phyloP scores from a whole-genome alignment of 1,140 invertebrate genomes.

The Trichoplusia ni region DNA sequence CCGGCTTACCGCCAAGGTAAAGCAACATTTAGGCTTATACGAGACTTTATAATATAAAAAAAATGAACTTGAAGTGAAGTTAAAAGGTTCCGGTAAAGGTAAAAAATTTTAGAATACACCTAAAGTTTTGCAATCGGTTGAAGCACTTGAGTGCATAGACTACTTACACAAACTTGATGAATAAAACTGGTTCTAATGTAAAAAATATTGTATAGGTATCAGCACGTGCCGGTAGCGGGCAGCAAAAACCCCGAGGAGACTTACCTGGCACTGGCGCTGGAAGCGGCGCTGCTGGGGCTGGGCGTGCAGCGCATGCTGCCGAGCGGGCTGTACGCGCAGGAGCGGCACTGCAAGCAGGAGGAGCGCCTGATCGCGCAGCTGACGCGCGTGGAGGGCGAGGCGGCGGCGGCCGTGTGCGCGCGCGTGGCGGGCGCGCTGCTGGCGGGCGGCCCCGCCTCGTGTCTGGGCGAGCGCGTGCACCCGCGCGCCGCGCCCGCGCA shows the following conservation, averaged over 20 bases:
- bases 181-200: background rate
- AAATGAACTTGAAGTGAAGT: background rate
- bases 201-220: conserved; percentile 82
- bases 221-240: conserved; percentile 88
- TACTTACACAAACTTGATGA: background rate
- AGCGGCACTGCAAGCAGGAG: conserved; percentile 84
- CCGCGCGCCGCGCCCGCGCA: conserved; percentile 91
- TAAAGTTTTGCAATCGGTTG: too few relatives aligned
- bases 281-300: conserved; percentile 85
- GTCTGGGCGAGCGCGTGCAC: conserved; percentile 88
- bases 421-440: conserved; percentile 84
- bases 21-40: too few relatives aligned
- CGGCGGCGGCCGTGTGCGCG: conserved; percentile 84
- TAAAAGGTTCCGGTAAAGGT: too few relatives aligned
- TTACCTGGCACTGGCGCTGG: conserved; percentile 87
- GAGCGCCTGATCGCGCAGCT: conserved; percentile 89
- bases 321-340: conserved; percentile 89
- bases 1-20: conserved; percentile 82
- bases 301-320: conserved; percentile 91
- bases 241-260: conserved; percentile 87
- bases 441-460: conserved; percentile 88
- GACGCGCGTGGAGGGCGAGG: conserved; percentile 89
- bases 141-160: too few relatives aligned
- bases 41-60: too few relatives aligned
- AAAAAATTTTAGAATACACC: too few relatives aligned